Evolutionary conservation across 1,140 invertebrate genomes (phyloP).

Genomic region (Hydropsyche tenuis): DNA sequence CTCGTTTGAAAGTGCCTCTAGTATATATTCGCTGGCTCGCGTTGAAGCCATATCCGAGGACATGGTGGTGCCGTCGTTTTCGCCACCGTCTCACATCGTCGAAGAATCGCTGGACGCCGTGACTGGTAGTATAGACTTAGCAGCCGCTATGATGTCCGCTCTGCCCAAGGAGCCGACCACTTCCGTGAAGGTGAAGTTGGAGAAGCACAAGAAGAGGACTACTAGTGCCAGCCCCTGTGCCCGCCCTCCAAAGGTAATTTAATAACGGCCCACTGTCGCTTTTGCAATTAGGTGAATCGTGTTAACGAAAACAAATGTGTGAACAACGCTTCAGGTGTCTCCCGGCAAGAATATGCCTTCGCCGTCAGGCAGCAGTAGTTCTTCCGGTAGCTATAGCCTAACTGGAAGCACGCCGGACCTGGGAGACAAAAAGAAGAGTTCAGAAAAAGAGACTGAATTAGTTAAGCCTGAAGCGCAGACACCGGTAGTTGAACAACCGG

Average conservation of each 20-base stretch:
- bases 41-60: constrained; percentile 69
- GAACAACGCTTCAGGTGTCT: constrained; percentile 33
- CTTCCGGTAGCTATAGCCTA: constrained; percentile 71
- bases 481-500: constrained; percentile 39
- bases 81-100: constrained; percentile 59
- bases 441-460: constrained; percentile 46
- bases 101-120: constrained; percentile 51
- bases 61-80: constrained; percentile 63
- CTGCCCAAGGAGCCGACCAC: constrained; percentile 30
- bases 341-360: constrained; percentile 49
- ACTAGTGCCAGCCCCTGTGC: constrained; percentile 35
- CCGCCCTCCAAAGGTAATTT: constrained; percentile 39
- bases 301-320: neutral
- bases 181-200: constrained; percentile 35
- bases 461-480: constrained; percentile 51
- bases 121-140: constrained; percentile 19
- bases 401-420: constrained; percentile 65
- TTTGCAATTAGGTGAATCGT: neutral
- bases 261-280: neutral
- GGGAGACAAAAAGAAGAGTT: constrained; percentile 54
- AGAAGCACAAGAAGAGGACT: constrained; percentile 45
- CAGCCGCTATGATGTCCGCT: constrained; percentile 19
- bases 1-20: constrained; percentile 82
- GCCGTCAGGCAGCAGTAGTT: constrained; percentile 68
- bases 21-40: constrained; percentile 75